Conservation (phyloP, 2,113 vertebrate species). For the Hassar affinis region DNA sequence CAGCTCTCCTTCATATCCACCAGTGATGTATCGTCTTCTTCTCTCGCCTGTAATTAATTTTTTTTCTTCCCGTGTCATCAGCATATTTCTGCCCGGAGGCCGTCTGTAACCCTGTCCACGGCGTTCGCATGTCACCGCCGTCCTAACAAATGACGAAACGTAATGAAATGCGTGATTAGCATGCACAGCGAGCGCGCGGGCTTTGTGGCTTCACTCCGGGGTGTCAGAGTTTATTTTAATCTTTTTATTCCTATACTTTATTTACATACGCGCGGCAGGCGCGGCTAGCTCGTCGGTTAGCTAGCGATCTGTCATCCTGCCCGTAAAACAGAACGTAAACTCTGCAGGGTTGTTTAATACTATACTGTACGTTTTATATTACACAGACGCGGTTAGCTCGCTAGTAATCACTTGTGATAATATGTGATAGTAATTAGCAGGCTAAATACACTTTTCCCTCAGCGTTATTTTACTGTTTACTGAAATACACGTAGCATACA, state of each 20-base stretch:
- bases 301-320: not conserved
- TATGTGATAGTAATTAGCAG: no score
- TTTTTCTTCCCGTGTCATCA: constrained; percentile 35
- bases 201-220: not conserved
- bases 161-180: constrained; percentile 51
- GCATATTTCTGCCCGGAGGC: constrained; percentile 42
- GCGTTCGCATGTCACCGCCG: constrained; percentile 52
- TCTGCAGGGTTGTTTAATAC: no score
- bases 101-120: constrained; percentile 52
- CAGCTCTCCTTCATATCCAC: constrained; percentile 55
- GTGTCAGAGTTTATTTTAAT: no score
- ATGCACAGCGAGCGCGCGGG: not conserved
- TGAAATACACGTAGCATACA: not conserved
- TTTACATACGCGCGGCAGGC: not conserved
- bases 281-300: not conserved
- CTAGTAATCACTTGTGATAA: no score
- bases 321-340: not conserved
- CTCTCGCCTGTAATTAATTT: constrained; percentile 52
- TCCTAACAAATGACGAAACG: constrained; percentile 41
- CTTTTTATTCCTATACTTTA: no score
- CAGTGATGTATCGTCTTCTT: constrained; percentile 52
- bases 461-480: not conserved
- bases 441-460: not conserved
- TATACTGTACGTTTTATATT: no score
- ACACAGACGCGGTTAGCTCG: no score